Conservation (phyloP, 1,140 invertebrate genomes). For the Sitobion miscanthi region DNA sequence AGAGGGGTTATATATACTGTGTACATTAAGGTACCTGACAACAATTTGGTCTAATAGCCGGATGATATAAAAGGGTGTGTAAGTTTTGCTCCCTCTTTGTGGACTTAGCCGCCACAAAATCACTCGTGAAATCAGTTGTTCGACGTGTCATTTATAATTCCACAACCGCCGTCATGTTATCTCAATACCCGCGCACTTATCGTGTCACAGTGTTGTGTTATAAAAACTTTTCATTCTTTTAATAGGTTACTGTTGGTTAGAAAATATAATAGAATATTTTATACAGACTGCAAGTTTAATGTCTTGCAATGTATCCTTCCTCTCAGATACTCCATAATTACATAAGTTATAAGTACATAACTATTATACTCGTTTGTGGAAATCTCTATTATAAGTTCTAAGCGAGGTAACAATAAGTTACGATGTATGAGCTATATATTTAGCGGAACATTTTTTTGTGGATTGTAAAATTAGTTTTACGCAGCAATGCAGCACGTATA, state of each 20-base stretch:
- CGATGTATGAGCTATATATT: neutral
- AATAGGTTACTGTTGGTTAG: neutral
- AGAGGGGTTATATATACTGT: neutral
- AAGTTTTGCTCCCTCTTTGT: neutral
- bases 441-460: neutral
- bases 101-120: neutral
- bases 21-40: neutral
- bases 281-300: neutral
- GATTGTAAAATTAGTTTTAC: neutral
- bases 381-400: neutral
- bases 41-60: slow-evolving; percentile 23
- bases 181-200: neutral
- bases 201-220: neutral
- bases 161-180: neutral
- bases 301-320: neutral
- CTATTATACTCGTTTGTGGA: neutral
- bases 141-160: slow-evolving; percentile 26
- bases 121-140: slow-evolving; percentile 24
- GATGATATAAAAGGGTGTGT: slow-evolving; percentile 19
- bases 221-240: neutral
- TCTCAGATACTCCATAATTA: neutral
- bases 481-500: neutral
- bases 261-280: neutral
- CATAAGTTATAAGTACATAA: neutral
- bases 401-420: neutral